These are phyloP conservation scores for Botia kubotai DNA, from an alignment of 2,797 vertebrate genomes.

Conservation along the genomic window DNA sequence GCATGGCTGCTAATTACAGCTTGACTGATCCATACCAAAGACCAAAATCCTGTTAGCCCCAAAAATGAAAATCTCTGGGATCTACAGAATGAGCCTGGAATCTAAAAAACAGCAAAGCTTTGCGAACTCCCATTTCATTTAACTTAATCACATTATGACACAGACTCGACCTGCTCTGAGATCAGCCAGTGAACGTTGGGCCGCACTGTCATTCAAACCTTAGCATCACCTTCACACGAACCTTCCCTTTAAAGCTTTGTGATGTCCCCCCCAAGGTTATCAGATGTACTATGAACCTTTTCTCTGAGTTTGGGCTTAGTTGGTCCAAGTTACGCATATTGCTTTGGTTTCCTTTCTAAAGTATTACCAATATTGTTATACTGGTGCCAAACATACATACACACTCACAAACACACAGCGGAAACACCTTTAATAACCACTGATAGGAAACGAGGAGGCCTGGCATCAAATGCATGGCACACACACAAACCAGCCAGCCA, in stretches of 20 bases:
- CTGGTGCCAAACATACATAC: constrained; percentile 75
- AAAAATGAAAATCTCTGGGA: not conserved
- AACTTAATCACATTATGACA: not conserved
- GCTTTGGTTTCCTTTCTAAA: constrained; percentile 32
- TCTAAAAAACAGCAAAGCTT: not conserved
- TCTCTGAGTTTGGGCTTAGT: not conserved
- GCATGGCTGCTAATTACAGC: not conserved
- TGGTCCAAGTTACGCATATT: constrained; percentile 26
- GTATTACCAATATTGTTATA: constrained; percentile 59
- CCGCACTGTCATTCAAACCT: not conserved
- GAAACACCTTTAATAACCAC: constrained; percentile 86
- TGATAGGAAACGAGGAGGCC: constrained; percentile 86
- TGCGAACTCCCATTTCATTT: not conserved
- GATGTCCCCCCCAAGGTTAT: not conserved
- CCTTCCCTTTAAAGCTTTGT: not conserved
- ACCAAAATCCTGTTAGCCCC: not conserved
- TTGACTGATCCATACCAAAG: not conserved
- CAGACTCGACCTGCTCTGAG: constrained; percentile 1
- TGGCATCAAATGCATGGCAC: constrained; percentile 85
- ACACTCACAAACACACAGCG: constrained; percentile 61
- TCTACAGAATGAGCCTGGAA: not conserved
- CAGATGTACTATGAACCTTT: constrained; percentile 2
- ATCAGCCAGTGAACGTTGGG: not conserved
- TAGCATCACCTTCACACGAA: not conserved
- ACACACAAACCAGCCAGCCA: constrained; percentile 83